These are phyloP conservation scores for Rugalucina vietnamica DNA, from an alignment of 2,888 invertebrate species.

Conservation along the genomic window DNA sequence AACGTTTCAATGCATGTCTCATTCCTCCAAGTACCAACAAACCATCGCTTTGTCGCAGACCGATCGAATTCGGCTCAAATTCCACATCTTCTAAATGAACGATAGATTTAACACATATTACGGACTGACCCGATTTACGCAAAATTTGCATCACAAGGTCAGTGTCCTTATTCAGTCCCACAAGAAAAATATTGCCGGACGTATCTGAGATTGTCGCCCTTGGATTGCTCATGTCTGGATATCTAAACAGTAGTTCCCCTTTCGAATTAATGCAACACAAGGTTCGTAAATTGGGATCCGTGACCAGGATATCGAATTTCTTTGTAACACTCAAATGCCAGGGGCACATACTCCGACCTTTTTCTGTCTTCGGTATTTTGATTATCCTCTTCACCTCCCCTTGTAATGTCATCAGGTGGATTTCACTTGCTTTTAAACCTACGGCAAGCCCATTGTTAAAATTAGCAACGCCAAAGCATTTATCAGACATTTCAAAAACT, in stretches of 20 bases:
- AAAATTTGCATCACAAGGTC: background rate
- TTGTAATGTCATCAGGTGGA: background rate
- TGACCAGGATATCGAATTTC: background rate
- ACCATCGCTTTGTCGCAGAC: background rate
- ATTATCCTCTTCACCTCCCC: background rate
- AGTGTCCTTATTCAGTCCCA: background rate
- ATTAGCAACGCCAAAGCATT: background rate
- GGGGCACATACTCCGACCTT: background rate
- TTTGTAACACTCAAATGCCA: background rate
- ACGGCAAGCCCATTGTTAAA: background rate
- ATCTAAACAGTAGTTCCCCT: background rate
- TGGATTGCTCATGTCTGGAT: background rate
- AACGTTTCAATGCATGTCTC: background rate
- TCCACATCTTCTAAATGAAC: background rate
- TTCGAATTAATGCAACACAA: background rate
- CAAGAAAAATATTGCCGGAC: background rate
- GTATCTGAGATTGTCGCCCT: background rate
- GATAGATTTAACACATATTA: background rate
- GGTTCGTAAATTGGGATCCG: background rate
- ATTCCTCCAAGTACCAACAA: background rate
- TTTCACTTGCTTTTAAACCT: background rate
- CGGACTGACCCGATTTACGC: background rate
- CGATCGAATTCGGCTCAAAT: background rate
- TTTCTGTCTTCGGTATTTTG: background rate
- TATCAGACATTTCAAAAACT: background rate